Evolutionary conservation across 2,113 vertebrate species (phyloP).

Genomic region (Neogale vison): DNA sequence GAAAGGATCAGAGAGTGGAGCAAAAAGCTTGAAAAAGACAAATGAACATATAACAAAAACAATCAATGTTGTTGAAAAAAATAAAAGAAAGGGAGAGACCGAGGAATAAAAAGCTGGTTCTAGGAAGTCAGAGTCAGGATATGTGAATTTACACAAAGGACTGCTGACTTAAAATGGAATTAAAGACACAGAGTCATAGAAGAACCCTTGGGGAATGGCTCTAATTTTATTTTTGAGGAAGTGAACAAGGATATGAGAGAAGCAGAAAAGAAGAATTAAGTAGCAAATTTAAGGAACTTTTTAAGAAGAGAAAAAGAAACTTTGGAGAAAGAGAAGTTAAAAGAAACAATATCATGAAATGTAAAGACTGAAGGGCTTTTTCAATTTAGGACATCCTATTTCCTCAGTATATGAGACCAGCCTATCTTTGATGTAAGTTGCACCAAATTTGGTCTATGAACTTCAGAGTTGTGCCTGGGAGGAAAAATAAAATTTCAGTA

Average conservation of each 20-base stretch:
- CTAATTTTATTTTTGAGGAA: slow-evolving; percentile 53
- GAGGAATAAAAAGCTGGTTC: neutral
- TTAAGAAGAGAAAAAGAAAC: slow-evolving; percentile 41
- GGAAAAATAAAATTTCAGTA: neutral
- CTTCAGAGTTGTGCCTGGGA: neutral
- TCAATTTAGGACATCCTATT: neutral
- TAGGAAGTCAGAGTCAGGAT: neutral
- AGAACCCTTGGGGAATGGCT: neutral
- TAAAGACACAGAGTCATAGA: neutral
- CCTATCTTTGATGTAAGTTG: neutral
- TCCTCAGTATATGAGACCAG: neutral
- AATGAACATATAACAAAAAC: neutral
- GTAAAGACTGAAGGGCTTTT: neutral
- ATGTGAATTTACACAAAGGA: neutral
- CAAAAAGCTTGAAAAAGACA: neutral
- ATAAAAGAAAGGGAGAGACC: neutral
- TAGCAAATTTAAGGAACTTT: slow-evolving; percentile 17
- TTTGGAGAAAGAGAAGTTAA: slow-evolving; percentile 33
- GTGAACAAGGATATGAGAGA: slow-evolving; percentile 28
- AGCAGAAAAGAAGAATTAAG: slow-evolving; percentile 22
- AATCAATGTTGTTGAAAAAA: neutral
- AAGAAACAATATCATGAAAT: neutral
- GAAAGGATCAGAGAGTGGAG: neutral
- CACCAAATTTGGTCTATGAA: neutral
- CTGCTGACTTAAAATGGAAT: neutral